Conservation (phyloP, 1,140 invertebrate species). For the Diorhabda carinulata region DNA sequence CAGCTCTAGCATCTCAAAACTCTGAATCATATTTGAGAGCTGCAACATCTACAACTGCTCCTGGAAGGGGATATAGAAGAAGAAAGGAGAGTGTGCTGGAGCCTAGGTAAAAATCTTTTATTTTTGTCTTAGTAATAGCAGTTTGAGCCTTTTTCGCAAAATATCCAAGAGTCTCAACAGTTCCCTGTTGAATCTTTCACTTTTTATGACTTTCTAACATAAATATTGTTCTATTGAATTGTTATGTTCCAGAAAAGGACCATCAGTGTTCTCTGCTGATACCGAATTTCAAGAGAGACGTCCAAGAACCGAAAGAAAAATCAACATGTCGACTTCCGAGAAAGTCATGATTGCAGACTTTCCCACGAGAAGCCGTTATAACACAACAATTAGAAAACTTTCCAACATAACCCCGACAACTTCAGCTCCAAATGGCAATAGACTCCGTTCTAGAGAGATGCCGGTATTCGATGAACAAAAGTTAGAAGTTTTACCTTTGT, state of each 20-base stretch:
- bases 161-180: background rate
- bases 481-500: slow-evolving; percentile 42
- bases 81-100: background rate
- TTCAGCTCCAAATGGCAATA: slow-evolving; percentile 12
- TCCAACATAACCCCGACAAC: background rate
- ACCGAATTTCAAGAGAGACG: slow-evolving; percentile 14
- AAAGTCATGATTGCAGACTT: slow-evolving; percentile 21
- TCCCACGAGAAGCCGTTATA: background rate
- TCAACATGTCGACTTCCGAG: slow-evolving; percentile 17
- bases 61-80: background rate
- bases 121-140: slow-evolving; percentile 21
- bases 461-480: slow-evolving; percentile 38
- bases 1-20: slow-evolving; percentile 1
- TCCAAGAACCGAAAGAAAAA: slow-evolving; percentile 30
- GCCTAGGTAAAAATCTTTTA: background rate
- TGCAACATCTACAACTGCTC: slow-evolving; percentile 19
- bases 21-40: slow-evolving; percentile 10
- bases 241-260: slow-evolving; percentile 20
- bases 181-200: too few species aligned
- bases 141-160: slow-evolving; percentile 17
- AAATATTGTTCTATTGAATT: too few species aligned
- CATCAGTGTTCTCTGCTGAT: slow-evolving; percentile 33
- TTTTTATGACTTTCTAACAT: too few species aligned
- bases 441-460: slow-evolving; percentile 25
- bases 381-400: background rate